Percentiles rank a stretch among this genome's conserved stretches.
Evolutionary conservation across 2,797 vertebrate genomes (phyloP).

Genomic region (Onychomys leucogaster): DNA sequence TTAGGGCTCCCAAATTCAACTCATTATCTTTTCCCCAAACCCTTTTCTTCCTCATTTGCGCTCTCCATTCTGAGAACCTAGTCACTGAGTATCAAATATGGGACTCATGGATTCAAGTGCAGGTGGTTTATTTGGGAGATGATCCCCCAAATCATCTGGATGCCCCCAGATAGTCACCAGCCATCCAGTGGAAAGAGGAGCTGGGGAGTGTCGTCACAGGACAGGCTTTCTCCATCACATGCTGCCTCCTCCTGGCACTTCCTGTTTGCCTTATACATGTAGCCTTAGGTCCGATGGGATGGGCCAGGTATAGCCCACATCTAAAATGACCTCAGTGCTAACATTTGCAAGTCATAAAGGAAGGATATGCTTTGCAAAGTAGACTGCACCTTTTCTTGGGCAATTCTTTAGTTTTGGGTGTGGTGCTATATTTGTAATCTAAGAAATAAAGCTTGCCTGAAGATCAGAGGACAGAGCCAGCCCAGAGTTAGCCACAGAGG

Average conservation of each 20-base stretch:
- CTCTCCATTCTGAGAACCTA: background rate
- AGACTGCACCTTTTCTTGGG: background rate
- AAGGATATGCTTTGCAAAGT: background rate
- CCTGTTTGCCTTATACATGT: background rate
- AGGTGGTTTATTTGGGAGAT: background rate
- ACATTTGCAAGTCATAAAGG: background rate
- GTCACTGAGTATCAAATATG: background rate
- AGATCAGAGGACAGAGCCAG: too few species aligned
- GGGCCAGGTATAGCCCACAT: too few species aligned
- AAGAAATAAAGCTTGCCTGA: too few species aligned
- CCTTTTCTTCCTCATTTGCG: background rate
- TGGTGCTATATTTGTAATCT: too few species aligned
- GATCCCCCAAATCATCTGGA: background rate
- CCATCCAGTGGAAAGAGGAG: background rate
- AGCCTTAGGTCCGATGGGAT: background rate
- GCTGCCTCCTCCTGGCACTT: background rate
- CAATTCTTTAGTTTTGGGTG: background rate
- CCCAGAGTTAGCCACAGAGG: too few species aligned
- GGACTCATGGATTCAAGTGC: background rate
- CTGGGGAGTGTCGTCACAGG: background rate
- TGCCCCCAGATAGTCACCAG: background rate
- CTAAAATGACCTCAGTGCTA: background rate
- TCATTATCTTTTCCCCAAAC: background rate
- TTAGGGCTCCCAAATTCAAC: background rate
- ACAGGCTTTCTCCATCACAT: background rate